phyloP scores from a whole-genome alignment of 2,797 vertebrate genomes.

The Enteromius trimaculatus region DNA sequence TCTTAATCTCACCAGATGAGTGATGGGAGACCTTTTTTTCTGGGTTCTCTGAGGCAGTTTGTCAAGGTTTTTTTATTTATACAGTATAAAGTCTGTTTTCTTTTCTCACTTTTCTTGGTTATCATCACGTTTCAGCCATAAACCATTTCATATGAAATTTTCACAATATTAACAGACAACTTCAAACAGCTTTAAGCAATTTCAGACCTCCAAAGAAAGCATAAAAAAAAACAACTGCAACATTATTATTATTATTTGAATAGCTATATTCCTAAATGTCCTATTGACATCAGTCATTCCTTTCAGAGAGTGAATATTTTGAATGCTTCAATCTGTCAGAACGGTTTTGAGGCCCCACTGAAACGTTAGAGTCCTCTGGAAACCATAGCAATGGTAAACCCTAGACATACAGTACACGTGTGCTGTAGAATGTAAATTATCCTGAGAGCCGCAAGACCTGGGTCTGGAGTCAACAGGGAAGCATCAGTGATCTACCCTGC shows the following conservation, averaged over 20 bases:
- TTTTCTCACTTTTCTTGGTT: slow-evolving; percentile 15
- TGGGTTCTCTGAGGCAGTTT: not conserved
- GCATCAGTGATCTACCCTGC: slow-evolving; percentile 53
- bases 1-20: slow-evolving; percentile 48
- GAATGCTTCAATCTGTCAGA: slow-evolving; percentile 48
- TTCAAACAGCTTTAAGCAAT: slow-evolving; percentile 37
- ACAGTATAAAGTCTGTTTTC: not conserved
- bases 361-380: slow-evolving; percentile 51
- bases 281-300: slow-evolving; percentile 27
- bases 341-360: slow-evolving; percentile 58
- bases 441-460: slow-evolving; percentile 58
- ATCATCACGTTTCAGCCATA: slow-evolving; percentile 28
- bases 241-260: slow-evolving; percentile 20
- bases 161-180: slow-evolving; percentile 7
- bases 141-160: slow-evolving; percentile 31
- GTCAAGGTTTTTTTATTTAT: not conserved
- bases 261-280: slow-evolving; percentile 26
- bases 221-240: slow-evolving; percentile 1
- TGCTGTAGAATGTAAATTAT: slow-evolving; percentile 66
- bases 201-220: slow-evolving; percentile 28
- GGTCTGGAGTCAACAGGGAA: slow-evolving; percentile 59
- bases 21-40: slow-evolving; percentile 16
- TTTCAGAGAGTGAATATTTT: slow-evolving; percentile 42
- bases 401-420: slow-evolving; percentile 63
- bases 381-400: slow-evolving; percentile 65